Percentiles rank a stretch among this genome's conserved stretches.
phyloP scores from a whole-genome alignment of 2,113 vertebrate genomes.

The Patagioenas fasciata region DNA sequence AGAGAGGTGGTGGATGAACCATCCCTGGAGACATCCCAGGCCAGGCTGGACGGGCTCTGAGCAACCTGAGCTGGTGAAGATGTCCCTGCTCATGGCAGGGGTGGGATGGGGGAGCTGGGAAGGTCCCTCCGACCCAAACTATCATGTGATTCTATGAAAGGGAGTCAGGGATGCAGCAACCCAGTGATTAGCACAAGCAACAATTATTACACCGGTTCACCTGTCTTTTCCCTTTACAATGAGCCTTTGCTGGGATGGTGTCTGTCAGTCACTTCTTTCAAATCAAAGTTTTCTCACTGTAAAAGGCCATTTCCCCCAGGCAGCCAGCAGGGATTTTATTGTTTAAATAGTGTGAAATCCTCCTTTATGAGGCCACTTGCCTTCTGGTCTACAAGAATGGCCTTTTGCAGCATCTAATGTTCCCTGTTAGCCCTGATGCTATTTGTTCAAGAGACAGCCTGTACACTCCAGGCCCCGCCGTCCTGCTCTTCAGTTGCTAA shows the following conservation, averaged over 20 bases:
- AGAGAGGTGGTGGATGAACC: no score
- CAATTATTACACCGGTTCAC: background rate
- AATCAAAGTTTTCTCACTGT: background rate
- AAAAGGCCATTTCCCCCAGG: background rate
- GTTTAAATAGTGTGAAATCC: constrained; percentile 62
- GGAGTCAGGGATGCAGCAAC: background rate
- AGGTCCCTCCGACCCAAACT: no score
- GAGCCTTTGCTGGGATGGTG: accelerated
- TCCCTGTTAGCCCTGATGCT: background rate
- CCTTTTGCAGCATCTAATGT: background rate
- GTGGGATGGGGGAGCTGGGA: no score
- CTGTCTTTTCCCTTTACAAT: background rate
- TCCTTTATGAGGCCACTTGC: constrained; percentile 38
- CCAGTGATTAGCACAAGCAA: background rate
- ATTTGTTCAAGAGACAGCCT: background rate
- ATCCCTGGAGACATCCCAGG: no score
- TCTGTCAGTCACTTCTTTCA: background rate
- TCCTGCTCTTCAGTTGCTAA: background rate
- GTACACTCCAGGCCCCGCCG: background rate
- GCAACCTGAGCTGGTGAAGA: no score
- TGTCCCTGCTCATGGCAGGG: no score
- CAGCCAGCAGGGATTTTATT: constrained; percentile 9
- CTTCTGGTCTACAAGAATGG: background rate
- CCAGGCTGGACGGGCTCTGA: no score
- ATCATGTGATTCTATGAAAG: background rate